These are phyloP conservation scores for Ptychobarbus kaznakovi DNA, from an alignment of 2,797 vertebrate genomes.

Conservation along the genomic window DNA sequence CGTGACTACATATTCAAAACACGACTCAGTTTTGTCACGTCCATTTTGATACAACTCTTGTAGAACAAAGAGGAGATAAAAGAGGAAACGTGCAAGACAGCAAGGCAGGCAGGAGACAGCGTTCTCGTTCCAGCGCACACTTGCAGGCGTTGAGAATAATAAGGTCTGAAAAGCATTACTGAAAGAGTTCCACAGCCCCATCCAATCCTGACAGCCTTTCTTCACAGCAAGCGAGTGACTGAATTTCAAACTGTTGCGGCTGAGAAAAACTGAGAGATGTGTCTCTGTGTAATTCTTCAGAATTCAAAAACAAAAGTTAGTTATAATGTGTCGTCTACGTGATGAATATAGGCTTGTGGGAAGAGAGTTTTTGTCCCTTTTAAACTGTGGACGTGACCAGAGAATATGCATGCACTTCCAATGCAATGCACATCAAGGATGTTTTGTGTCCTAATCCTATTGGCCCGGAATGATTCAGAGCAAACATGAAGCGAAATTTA, in stretches of 20 bases:
- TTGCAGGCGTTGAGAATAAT: constrained; percentile 57
- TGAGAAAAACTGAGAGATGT: background rate
- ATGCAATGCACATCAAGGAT: constrained; percentile 11
- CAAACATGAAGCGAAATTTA: constrained; percentile 1
- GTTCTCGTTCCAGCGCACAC: constrained; percentile 46
- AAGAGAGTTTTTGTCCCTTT: background rate
- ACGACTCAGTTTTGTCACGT: constrained; percentile 52
- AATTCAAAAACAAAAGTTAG: constrained; percentile 25
- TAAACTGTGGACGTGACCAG: background rate
- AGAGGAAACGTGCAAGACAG: constrained; percentile 50
- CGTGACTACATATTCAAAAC: constrained; percentile 41
- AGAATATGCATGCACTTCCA: background rate
- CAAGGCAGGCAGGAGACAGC: constrained; percentile 37
- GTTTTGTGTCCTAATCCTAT: constrained; percentile 25
- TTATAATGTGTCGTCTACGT: background rate
- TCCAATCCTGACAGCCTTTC: constrained; percentile 55
- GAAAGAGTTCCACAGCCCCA: constrained; percentile 56
- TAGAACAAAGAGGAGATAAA: constrained; percentile 63
- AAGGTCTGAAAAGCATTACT: constrained; percentile 59
- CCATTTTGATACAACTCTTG: constrained; percentile 55
- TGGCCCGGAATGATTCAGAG: constrained; percentile 42
- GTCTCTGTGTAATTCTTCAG: background rate
- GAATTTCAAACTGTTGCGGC: constrained; percentile 32
- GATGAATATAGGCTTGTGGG: background rate
- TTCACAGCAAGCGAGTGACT: constrained; percentile 37